A percentile compares a stretch with the other conserved stretches of the same genome.
phyloP scores from a whole-genome alignment of 2,888 invertebrate genomes.

The Heliconius ethilla region DNA sequence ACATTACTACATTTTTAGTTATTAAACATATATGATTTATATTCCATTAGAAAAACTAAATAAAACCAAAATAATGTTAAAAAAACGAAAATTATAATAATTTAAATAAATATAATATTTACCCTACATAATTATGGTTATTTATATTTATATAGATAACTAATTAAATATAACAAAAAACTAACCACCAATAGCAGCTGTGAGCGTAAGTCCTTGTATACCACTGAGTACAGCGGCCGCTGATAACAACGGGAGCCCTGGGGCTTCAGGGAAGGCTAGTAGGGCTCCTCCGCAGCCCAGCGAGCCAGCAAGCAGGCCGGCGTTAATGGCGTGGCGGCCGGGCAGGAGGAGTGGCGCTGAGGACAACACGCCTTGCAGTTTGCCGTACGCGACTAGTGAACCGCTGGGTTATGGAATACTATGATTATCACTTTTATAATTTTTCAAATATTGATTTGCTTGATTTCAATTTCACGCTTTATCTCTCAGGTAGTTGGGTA shows the following conservation, averaged over 20 bases:
- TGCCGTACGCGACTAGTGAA: conserved; percentile 93
- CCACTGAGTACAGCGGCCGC: conserved; percentile 89
- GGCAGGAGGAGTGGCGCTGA: conserved; percentile 92
- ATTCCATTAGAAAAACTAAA: too few species aligned
- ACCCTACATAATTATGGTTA: neutral
- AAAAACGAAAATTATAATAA: too few species aligned
- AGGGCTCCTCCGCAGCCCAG: conserved; percentile 87
- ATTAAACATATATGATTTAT: too few species aligned
- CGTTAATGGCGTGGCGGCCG: conserved; percentile 90
- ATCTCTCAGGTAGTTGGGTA: too few species aligned
- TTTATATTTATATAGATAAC: neutral
- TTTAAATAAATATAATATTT: too few species aligned
- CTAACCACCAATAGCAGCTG: conserved; percentile 93
- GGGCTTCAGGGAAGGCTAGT: conserved; percentile 82
- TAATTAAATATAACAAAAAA: neutral
- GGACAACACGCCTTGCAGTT: conserved; percentile 90
- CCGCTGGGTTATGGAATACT: conserved; percentile 80
- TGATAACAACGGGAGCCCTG: conserved; percentile 88
- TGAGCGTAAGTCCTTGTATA: conserved; percentile 92
- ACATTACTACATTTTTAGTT: too few species aligned
- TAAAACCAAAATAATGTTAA: too few species aligned
- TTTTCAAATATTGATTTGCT: neutral
- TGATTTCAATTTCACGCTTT: too few species aligned
- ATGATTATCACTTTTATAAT: neutral
- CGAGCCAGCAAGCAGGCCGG: conserved; percentile 85